Evolutionary conservation across 2,113 vertebrate species (phyloP).

Genomic region (Trichomycterus rosablanca): DNA sequence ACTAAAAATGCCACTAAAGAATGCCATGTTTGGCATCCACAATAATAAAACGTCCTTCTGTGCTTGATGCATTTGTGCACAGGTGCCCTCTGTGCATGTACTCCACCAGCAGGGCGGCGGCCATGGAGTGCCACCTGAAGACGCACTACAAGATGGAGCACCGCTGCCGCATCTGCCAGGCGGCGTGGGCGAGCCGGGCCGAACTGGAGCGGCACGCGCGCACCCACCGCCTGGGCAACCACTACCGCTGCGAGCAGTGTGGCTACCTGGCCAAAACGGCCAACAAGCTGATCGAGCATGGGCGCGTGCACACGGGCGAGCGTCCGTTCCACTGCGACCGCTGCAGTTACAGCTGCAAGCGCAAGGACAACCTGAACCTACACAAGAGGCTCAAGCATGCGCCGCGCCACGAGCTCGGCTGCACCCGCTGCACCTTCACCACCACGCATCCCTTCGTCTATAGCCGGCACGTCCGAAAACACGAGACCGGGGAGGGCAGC

Average conservation of each 20-base stretch:
- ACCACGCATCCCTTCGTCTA: slow-evolving; percentile 97
- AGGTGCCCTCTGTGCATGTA: slow-evolving; percentile 99
- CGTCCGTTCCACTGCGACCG: slow-evolving; percentile 99
- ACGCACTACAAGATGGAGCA: slow-evolving; percentile 98
- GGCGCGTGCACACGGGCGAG: slow-evolving; percentile 98
- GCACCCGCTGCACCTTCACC: slow-evolving; percentile 93
- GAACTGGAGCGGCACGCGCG: slow-evolving; percentile 97
- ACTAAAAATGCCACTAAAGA: slow-evolving; percentile 6
- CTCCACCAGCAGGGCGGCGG: slow-evolving; percentile 94
- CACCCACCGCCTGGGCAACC: slow-evolving; percentile 96
- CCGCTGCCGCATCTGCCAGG: slow-evolving; percentile 98
- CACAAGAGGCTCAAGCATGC: slow-evolving; percentile 99
- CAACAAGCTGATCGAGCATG: slow-evolving; percentile 98
- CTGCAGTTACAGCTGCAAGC: slow-evolving; percentile 99
- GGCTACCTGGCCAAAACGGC: slow-evolving; percentile 99
- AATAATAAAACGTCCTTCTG: slow-evolving; percentile 24
- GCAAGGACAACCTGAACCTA: slow-evolving; percentile 99
- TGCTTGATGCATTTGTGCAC: slow-evolving; percentile 50
- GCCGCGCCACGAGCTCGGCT: slow-evolving; percentile 93
- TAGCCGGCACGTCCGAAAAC: slow-evolving; percentile 96
- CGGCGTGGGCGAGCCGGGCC: slow-evolving; percentile 90
- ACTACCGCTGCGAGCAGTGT: slow-evolving; percentile 98
- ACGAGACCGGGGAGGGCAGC: slow-evolving; percentile 73
- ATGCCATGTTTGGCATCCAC: background rate
- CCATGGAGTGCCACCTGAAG: slow-evolving; percentile 99